Evolutionary conservation across 2,888 invertebrate species (phyloP).

Genomic region (Himalopsyche anomala): DNA sequence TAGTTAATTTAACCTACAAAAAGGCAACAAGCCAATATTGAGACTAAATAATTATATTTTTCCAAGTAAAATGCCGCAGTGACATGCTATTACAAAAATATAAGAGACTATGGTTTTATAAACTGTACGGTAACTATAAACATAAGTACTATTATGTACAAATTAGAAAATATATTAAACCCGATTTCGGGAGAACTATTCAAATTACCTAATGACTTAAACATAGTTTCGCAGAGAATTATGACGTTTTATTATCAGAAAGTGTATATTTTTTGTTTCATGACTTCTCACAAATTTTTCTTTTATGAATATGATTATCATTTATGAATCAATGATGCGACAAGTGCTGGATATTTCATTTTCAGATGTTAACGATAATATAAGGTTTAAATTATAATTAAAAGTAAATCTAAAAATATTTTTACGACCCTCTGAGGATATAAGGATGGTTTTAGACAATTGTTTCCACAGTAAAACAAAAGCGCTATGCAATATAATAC

Average conservation of each 20-base stretch:
- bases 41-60: constrained; percentile 37
- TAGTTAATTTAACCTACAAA: not conserved
- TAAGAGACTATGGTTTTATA: constrained; percentile 16
- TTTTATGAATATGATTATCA: constrained; percentile 1
- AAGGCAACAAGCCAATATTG: constrained; percentile 18
- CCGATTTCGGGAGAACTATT: constrained; percentile 24
- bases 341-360: not conserved
- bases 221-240: constrained; percentile 13
- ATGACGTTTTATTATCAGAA: constrained; percentile 29
- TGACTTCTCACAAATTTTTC: constrained; percentile 9
- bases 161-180: constrained; percentile 47
- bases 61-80: constrained; percentile 59
- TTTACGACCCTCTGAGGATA: constrained; percentile 3
- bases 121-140: constrained; percentile 51
- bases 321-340: constrained; percentile 22
- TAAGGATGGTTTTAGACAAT: not conserved
- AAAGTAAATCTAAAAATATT: constrained; percentile 34
- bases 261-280: not conserved
- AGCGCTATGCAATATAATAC: no score
- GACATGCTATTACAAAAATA: constrained; percentile 23
- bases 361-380: constrained; percentile 14
- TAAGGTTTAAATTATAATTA: constrained; percentile 28
- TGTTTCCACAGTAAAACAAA: not conserved
- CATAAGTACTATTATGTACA: constrained; percentile 50
- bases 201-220: constrained; percentile 52